Conservation (phyloP, 2,797 vertebrate genomes). For the Squalus acanthias region DNA sequence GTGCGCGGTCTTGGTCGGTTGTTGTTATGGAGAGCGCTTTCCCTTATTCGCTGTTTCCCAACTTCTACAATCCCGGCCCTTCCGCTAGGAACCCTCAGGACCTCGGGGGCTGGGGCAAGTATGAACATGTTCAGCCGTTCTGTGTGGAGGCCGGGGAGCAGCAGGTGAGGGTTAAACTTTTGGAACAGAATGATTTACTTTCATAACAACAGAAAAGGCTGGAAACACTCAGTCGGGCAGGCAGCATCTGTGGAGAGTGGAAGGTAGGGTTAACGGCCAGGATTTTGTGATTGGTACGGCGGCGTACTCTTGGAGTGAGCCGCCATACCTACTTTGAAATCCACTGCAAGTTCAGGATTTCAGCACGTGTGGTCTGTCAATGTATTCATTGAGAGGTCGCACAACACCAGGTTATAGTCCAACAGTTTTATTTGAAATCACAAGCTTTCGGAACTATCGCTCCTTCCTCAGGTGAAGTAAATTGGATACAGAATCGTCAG, state of each 20-base stretch:
- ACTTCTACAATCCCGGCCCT: background rate
- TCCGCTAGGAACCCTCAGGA: too few species aligned
- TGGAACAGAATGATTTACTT: background rate
- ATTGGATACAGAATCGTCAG: too few species aligned
- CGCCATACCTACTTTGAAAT: too few species aligned
- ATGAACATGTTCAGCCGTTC: slow-evolving; percentile 11
- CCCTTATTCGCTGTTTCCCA: background rate
- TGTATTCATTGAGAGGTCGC: too few species aligned
- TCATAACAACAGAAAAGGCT: background rate
- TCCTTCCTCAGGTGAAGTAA: too few species aligned
- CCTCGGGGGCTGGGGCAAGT: background rate
- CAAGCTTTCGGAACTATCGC: too few species aligned
- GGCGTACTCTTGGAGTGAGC: too few species aligned
- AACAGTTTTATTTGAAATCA: too few species aligned
- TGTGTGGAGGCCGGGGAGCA: background rate
- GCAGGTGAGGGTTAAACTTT: background rate
- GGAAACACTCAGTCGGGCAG: background rate
- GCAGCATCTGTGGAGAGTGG: background rate
- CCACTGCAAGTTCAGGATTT: too few species aligned
- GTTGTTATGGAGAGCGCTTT: background rate
- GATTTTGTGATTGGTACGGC: too few species aligned
- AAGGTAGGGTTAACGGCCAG: background rate
- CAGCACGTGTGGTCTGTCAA: too few species aligned
- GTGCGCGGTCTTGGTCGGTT: background rate
- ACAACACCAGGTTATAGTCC: too few species aligned